These are phyloP conservation scores for Caenorhabditis afra DNA, from an alignment of 2,888 invertebrate species.

Conservation along the genomic window DNA sequence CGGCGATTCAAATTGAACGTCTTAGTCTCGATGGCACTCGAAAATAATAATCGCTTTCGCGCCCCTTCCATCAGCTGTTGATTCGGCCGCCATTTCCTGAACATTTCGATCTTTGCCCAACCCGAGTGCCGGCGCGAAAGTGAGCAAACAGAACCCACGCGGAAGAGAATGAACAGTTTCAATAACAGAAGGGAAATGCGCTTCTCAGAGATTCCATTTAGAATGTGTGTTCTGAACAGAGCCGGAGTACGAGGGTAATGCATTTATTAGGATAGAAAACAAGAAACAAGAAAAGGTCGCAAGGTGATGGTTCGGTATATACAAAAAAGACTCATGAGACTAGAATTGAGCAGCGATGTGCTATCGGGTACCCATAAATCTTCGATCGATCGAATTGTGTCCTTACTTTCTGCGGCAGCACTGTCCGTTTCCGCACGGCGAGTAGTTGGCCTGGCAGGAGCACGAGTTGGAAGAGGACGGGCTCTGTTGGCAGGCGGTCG, in stretches of 20 bases:
- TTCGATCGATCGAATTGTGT: slow-evolving; percentile 49
- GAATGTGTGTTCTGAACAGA: slow-evolving; percentile 25
- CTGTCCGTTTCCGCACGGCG: slow-evolving; percentile 65
- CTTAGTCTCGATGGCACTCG: too few relatives aligned
- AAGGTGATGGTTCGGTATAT: slow-evolving; percentile 47
- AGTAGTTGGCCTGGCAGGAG: slow-evolving; percentile 55
- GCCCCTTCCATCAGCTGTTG: too few relatives aligned
- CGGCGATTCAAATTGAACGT: too few relatives aligned
- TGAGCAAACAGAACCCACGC: slow-evolving; percentile 47
- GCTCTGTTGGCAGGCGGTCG: slow-evolving; percentile 54
- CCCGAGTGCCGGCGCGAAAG: slow-evolving; percentile 15
- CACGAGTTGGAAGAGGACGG: slow-evolving; percentile 19
- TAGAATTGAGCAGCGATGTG: slow-evolving; percentile 31
- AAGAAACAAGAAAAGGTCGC: slow-evolving; percentile 30
- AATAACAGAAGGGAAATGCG: not conserved
- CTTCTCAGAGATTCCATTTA: not conserved
- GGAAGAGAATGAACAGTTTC: not conserved
- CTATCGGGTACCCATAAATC: slow-evolving; percentile 49
- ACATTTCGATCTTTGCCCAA: slow-evolving; percentile 31
- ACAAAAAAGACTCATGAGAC: slow-evolving; percentile 47
- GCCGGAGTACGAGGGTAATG: slow-evolving; percentile 1
- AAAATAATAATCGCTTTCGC: too few relatives aligned
- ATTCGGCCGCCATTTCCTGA: too few relatives aligned
- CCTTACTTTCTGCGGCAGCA: slow-evolving; percentile 66
- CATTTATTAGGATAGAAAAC: slow-evolving; percentile 24